A percentile compares a stretch with the other conserved stretches of the same genome.
Evolutionary conservation across 2,113 vertebrate genomes (phyloP).

Genomic region (Corythornis cristatus): DNA sequence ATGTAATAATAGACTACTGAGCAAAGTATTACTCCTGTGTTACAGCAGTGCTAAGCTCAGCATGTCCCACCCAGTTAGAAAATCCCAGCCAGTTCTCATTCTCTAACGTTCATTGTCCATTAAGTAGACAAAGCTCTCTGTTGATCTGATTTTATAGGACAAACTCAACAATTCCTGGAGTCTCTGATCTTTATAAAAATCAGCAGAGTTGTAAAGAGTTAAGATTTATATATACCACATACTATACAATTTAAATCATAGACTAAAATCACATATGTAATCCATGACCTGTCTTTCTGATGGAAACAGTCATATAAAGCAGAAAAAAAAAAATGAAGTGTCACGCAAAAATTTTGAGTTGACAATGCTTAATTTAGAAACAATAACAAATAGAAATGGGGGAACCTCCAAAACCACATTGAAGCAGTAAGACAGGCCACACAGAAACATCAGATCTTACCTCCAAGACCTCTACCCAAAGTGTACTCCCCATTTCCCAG

Average conservation of each 20-base stretch:
- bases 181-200: background rate
- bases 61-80: background rate
- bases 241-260: background rate
- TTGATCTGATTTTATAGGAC: background rate
- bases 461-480: background rate
- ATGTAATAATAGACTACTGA: background rate
- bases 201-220: background rate
- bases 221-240: background rate
- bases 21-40: background rate
- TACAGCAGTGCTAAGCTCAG: background rate
- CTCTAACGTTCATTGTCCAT: background rate
- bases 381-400: background rate
- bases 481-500: background rate
- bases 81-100: background rate
- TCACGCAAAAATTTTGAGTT: background rate
- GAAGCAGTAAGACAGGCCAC: background rate
- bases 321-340: background rate
- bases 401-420: background rate
- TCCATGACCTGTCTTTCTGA: background rate
- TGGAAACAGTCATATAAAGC: background rate
- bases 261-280: background rate
- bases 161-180: background rate
- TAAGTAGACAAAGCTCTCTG: background rate
- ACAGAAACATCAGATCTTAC: background rate
- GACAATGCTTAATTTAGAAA: background rate